Evolutionary conservation across 2,888 invertebrate genomes (phyloP).

Genomic region (Agonopterix subpropinquella): DNA sequence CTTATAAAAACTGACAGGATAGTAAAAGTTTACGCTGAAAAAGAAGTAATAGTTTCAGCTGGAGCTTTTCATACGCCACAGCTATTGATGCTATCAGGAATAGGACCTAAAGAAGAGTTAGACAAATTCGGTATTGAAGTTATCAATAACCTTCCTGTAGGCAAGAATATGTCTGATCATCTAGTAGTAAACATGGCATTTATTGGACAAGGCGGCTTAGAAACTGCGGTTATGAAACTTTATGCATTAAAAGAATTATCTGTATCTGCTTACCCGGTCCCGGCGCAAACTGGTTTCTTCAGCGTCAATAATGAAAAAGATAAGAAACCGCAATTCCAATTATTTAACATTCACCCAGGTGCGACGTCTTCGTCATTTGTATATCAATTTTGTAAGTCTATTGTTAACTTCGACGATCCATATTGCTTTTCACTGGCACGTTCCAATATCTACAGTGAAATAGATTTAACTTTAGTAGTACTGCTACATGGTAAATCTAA

Average conservation of each 20-base stretch:
- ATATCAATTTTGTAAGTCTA: conserved; percentile 24
- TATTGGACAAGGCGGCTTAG: conserved; percentile 38
- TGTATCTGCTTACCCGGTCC: conserved; percentile 30
- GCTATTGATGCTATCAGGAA: conserved; percentile 53
- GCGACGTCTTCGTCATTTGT: conserved; percentile 35
- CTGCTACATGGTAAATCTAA: conserved; percentile 50
- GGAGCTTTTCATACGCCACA: conserved; percentile 54
- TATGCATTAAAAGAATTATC: conserved; percentile 22
- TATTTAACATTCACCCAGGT: conserved; percentile 46
- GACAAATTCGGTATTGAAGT: conserved; percentile 31
- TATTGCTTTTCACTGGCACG: conserved; percentile 35
- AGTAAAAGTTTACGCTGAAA: conserved; percentile 33
- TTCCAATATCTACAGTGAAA: conserved; percentile 36
- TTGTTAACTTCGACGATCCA: conserved; percentile 27
- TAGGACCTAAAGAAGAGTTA: conserved; percentile 45
- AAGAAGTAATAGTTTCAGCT: conserved; percentile 53
- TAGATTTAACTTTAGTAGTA: conserved; percentile 31
- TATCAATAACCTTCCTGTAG: conserved; percentile 50
- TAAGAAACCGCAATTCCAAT: conserved; percentile 47
- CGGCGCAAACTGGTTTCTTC: conserved; percentile 42
- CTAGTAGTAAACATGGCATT: conserved; percentile 30
- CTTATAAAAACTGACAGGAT: conserved; percentile 23
- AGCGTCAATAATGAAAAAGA: conserved; percentile 14
- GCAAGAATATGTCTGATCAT: conserved; percentile 56
- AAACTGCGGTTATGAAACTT: conserved; percentile 41